Evolutionary conservation across 30 jellyfish, hydroid and myxozoan genomes (phyloP).

Genomic region (Aurelia sp.): DNA sequence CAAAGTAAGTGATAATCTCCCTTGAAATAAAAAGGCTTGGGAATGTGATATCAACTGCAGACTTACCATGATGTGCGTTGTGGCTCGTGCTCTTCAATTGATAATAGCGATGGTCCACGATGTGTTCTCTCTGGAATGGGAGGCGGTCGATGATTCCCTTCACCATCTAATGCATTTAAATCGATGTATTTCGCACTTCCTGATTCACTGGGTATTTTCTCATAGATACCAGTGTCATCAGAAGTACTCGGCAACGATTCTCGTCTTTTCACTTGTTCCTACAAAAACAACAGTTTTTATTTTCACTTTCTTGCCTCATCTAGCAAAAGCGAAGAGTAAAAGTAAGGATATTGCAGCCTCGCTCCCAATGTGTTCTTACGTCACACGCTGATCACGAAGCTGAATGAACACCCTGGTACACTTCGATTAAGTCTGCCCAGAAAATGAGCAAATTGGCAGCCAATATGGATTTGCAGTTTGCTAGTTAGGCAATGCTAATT

Average conservation of each 20-base stretch:
- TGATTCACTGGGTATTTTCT: slow-evolving; percentile 66
- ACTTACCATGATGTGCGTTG: slow-evolving; percentile 38
- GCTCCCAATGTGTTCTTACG: no score
- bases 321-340: no score
- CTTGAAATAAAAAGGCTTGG: no score
- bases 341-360: no score
- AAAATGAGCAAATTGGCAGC: no score
- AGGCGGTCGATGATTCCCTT: slow-evolving; percentile 51
- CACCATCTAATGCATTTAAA: not conserved
- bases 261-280: not conserved
- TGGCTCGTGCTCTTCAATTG: slow-evolving; percentile 18
- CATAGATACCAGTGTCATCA: slow-evolving; percentile 71
- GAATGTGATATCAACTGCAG: not conserved
- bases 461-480: no score
- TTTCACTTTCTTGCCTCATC: no score
- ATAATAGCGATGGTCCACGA: slow-evolving; percentile 14
- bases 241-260: slow-evolving; percentile 11
- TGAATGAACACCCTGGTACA: no score
- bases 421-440: no score
- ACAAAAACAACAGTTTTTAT: not conserved
- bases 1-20: no score
- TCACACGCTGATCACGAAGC: no score
- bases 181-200: slow-evolving; percentile 58
- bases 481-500: no score
- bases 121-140: slow-evolving; percentile 83